These are phyloP conservation scores for Dromas ardeola DNA, from an alignment of 2,113 vertebrate genomes.

Conservation along the genomic window DNA sequence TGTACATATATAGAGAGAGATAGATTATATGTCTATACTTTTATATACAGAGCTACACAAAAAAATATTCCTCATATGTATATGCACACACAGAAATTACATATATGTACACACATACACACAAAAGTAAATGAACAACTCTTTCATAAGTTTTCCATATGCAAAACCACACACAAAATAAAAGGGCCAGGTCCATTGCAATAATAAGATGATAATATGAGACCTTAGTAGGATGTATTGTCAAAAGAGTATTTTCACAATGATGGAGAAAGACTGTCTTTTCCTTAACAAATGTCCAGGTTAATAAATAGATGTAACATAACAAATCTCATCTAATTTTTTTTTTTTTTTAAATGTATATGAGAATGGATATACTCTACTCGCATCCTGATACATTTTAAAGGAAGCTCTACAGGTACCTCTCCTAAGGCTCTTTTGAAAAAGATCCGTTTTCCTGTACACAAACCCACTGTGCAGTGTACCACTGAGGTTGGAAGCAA, in stretches of 20 bases:
- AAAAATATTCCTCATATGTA: not conserved
- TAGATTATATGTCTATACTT: not conserved
- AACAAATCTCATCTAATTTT: not conserved
- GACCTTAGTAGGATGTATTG: not conserved
- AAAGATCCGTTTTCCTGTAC: not conserved
- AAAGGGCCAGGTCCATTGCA: not conserved
- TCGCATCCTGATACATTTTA: not conserved
- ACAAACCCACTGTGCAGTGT: not conserved
- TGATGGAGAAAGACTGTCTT: not conserved
- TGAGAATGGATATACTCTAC: not conserved
- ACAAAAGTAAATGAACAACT: not conserved
- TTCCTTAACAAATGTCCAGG: not conserved
- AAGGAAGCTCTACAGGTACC: not conserved
- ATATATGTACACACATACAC: not conserved
- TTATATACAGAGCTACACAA: not conserved
- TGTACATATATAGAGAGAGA: not conserved
- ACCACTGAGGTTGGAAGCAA: not conserved
- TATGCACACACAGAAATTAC: not conserved
- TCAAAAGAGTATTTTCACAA: not conserved
- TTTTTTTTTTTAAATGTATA: not conserved
- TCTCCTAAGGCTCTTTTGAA: not conserved
- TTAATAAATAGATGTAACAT: not conserved
- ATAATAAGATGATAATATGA: not conserved
- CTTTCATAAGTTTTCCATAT: not conserved
- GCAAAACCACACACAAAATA: not conserved